A percentile compares a stretch with the other conserved stretches of the same genome.
These are phyloP conservation scores for Hafferia zeledoni DNA, from an alignment of 2,797 vertebrate species.

Conservation along the genomic window DNA sequence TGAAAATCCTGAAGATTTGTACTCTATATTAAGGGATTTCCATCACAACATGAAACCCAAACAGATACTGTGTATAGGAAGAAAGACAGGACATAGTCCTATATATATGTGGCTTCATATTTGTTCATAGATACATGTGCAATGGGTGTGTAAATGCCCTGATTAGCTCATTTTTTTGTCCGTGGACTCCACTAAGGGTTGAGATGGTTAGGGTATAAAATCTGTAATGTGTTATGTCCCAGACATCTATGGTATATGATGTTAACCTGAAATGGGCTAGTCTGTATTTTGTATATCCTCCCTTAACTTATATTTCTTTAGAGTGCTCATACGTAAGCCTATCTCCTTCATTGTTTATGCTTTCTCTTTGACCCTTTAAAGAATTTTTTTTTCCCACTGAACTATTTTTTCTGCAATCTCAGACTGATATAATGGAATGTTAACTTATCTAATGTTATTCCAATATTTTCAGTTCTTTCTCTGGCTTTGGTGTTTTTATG, in stretches of 20 bases:
- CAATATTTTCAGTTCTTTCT: neutral
- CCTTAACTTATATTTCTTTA: neutral
- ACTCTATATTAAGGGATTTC: neutral
- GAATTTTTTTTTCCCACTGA: neutral
- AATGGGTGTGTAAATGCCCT: neutral
- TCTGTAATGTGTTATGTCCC: neutral
- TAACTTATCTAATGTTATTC: neutral
- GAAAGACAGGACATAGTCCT: neutral
- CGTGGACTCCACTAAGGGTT: neutral
- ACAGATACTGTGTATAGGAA: neutral
- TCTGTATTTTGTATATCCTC: neutral
- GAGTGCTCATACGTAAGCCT: accelerated
- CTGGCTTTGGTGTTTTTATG: neutral
- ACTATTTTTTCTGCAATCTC: neutral
- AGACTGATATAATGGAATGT: neutral
- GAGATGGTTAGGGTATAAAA: neutral
- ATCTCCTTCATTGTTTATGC: neutral
- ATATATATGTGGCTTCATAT: neutral
- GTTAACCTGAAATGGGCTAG: neutral
- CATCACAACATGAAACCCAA: neutral
- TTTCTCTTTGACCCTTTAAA: neutral
- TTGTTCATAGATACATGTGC: neutral
- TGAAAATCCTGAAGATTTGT: neutral
- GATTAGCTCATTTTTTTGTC: neutral
- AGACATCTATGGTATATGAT: neutral